These are phyloP conservation scores for Atta cephalotes DNA, from an alignment of 1,140 invertebrate genomes.

Conservation along the genomic window DNA sequence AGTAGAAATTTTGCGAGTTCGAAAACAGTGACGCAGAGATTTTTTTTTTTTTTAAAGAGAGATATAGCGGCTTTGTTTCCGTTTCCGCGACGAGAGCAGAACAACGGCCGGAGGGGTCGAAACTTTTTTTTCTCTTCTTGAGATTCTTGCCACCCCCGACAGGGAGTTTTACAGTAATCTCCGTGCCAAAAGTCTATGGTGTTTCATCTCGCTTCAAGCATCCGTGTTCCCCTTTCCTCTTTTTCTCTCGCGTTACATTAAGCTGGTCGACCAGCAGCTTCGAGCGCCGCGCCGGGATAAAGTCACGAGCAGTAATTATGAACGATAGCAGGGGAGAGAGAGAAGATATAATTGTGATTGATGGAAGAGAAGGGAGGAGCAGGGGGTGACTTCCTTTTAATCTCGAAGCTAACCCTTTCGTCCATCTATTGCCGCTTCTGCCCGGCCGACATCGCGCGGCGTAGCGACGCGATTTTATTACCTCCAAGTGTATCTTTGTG, in stretches of 20 bases:
- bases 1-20: slow-evolving; percentile 1
- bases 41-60: background rate
- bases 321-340: slow-evolving; percentile 81
- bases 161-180: slow-evolving; percentile 54
- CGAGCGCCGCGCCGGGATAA: slow-evolving; percentile 79
- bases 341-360: slow-evolving; percentile 84
- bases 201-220: slow-evolving; percentile 19
- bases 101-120: slow-evolving; percentile 17
- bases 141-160: slow-evolving; percentile 36
- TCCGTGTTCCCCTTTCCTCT: slow-evolving; percentile 20
- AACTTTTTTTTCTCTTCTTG: slow-evolving; percentile 49
- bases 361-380: slow-evolving; percentile 76
- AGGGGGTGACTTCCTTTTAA: slow-evolving; percentile 84
- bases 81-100: slow-evolving; percentile 30
- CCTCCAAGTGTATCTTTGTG: slow-evolving; percentile 64
- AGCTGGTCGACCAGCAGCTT: slow-evolving; percentile 65
- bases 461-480: slow-evolving; percentile 64
- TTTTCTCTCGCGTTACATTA: slow-evolving; percentile 50
- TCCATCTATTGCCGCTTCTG: slow-evolving; percentile 76
- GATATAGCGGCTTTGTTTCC: slow-evolving; percentile 38
- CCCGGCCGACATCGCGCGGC: slow-evolving; percentile 33
- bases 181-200: slow-evolving; percentile 62
- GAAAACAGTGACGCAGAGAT: background rate
- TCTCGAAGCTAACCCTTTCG: slow-evolving; percentile 82
- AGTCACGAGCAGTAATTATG: slow-evolving; percentile 84